Evolutionary conservation across 2,888 invertebrate species (phyloP).

Genomic region (Melinopterus prodromus): DNA sequence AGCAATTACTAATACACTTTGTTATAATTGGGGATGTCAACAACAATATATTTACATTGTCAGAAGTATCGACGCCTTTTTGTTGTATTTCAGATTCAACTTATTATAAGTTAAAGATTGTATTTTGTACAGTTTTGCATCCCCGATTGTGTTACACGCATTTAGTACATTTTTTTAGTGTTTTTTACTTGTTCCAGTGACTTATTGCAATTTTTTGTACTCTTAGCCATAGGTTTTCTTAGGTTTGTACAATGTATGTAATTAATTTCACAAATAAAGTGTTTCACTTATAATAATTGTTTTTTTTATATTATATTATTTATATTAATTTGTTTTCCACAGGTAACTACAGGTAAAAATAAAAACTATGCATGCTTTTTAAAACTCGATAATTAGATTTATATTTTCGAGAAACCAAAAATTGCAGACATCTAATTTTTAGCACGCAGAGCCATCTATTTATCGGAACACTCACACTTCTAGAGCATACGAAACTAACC

Average conservation of each 20-base stretch:
- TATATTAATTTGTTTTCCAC: not conserved
- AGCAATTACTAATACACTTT: not conserved
- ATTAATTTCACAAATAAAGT: conserved; percentile 4
- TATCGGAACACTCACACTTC: no score
- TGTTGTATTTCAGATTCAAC: not conserved
- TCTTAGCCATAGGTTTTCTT: not conserved
- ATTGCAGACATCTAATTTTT: no score
- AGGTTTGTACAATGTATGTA: not conserved
- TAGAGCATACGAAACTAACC: no score
- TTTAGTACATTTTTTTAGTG: not conserved
- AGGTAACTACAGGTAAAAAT: not conserved
- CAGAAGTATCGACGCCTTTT: not conserved
- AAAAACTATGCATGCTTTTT: no score
- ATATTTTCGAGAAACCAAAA: no score
- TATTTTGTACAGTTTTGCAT: not conserved
- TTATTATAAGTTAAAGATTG: not conserved
- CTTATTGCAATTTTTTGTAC: not conserved
- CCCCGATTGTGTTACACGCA: not conserved
- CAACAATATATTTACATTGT: no score
- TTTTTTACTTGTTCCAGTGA: not conserved
- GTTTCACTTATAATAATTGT: not conserved
- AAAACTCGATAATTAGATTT: no score
- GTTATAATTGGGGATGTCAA: not conserved
- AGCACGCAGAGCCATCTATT: no score
- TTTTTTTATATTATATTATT: not conserved